These are phyloP conservation scores for Podocnemis expansa DNA, from an alignment of 2,113 vertebrate species.

Conservation along the genomic window DNA sequence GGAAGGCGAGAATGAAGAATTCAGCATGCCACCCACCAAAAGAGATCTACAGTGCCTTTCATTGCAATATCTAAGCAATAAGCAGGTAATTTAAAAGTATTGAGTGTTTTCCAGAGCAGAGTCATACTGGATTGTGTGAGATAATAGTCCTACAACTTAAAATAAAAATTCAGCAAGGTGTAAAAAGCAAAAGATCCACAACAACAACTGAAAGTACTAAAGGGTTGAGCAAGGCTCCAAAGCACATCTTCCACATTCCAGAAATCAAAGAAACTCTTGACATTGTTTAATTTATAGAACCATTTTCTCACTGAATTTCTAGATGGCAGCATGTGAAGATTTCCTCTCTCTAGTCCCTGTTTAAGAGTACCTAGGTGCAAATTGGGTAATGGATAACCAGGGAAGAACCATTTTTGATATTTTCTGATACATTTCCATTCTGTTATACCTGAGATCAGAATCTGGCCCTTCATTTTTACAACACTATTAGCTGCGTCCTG, in stretches of 20 bases:
- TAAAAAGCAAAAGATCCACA: not conserved
- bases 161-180: no score
- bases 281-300: not conserved
- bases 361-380: not conserved
- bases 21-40: not conserved
- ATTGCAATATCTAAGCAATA: not conserved
- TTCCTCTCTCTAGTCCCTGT: not conserved
- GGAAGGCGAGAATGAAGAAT: not conserved
- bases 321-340: not conserved
- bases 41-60: not conserved
- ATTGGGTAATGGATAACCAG: not conserved
- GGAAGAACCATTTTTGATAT: not conserved
- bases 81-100: not conserved
- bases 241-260: not conserved
- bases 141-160: no score
- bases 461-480: no score
- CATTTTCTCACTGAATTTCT: not conserved
- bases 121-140: not conserved
- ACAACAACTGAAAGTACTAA: not conserved
- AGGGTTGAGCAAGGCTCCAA: not conserved
- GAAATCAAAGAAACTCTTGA: not conserved
- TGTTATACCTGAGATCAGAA: not conserved
- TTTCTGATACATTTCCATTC: not conserved
- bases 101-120: not conserved
- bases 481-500: accelerated